phyloP scores from a whole-genome alignment of 2,113 vertebrate genomes.

The Cichladusa arquata region DNA sequence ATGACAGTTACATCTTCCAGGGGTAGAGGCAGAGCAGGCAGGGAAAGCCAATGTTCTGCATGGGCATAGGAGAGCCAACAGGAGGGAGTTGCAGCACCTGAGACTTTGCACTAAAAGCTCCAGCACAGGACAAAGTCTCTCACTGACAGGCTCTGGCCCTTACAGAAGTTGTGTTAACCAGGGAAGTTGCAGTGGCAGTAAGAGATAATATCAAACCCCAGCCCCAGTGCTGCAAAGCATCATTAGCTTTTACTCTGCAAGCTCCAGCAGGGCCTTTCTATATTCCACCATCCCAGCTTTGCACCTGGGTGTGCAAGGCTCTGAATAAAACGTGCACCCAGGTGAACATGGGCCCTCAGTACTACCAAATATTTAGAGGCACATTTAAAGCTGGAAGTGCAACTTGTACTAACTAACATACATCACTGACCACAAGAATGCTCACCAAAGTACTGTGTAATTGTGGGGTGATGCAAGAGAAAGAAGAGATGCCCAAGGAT shows the following conservation, averaged over 20 bases:
- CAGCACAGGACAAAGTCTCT: neutral
- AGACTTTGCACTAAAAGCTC: neutral
- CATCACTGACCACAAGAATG: neutral
- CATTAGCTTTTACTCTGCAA: neutral
- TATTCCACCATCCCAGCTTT: neutral
- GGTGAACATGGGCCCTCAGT: accelerated
- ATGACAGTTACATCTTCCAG: neutral
- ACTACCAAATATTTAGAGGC: neutral
- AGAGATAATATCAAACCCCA: neutral
- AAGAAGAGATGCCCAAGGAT: neutral
- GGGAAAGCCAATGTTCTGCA: neutral
- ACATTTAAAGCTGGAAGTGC: neutral
- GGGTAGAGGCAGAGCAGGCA: neutral
- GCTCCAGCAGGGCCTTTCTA: neutral
- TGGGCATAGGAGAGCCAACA: neutral
- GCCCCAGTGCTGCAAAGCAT: neutral
- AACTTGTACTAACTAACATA: neutral
- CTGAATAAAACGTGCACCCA: accelerated
- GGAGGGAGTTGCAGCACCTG: neutral
- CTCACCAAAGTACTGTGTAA: neutral
- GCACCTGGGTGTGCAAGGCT: neutral
- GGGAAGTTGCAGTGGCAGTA: neutral
- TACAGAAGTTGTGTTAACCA: neutral
- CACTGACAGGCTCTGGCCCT: accelerated
- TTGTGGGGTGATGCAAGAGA: neutral